Conservation (phyloP, 2,888 invertebrate species). For the Andrena bicolor region DNA sequence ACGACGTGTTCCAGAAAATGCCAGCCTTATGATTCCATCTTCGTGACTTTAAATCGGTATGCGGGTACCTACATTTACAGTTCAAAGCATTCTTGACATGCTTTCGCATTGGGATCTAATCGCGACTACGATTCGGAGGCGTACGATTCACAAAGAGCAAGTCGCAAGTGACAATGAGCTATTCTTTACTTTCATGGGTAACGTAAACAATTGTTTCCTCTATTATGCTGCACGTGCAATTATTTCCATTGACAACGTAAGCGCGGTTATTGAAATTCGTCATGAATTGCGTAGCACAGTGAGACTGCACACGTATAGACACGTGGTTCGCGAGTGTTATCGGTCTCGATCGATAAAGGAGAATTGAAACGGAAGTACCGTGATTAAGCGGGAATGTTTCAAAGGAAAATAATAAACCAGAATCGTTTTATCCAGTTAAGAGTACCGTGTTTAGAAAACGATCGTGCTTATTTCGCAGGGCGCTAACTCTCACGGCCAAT, state of each 20-base stretch:
- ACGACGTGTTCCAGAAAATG: background rate
- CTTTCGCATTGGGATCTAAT: background rate
- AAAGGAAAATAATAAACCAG: background rate
- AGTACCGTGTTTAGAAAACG: background rate
- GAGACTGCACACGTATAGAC: background rate
- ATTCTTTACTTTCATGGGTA: constrained; percentile 57
- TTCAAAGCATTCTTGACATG: constrained; percentile 4
- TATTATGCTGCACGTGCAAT: background rate
- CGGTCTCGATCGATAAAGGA: background rate
- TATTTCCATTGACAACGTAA: background rate
- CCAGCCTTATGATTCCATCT: constrained; percentile 16
- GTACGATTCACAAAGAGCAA: background rate
- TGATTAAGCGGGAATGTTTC: constrained; percentile 18
- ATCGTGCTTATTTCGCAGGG: constrained; percentile 86
- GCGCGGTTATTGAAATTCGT: background rate
- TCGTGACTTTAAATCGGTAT: background rate
- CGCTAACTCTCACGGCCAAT: constrained; percentile 93
- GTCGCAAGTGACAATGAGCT: constrained; percentile 31
- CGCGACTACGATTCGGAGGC: background rate
- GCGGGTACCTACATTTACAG: background rate
- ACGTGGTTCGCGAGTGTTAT: background rate
- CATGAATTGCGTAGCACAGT: background rate
- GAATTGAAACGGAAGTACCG: background rate
- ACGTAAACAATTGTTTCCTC: constrained; percentile 25
- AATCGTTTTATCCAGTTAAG: background rate